These are phyloP conservation scores for Heteromurus nitidus DNA, from an alignment of 2,888 invertebrate genomes.

Conservation along the genomic window DNA sequence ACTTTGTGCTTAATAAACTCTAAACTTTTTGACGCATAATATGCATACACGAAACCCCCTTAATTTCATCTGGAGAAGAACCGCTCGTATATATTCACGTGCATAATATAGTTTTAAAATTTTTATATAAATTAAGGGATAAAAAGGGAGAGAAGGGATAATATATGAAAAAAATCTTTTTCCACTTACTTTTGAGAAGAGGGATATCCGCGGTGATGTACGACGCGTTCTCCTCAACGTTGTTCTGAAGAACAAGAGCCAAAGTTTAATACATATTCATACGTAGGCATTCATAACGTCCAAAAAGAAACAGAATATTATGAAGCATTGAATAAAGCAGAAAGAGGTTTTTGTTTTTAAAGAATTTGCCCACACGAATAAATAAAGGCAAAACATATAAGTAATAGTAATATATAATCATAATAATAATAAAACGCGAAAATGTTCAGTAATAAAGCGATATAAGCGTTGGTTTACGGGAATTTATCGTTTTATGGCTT, in stretches of 20 bases:
- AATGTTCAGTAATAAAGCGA: too few relatives aligned
- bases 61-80: not conserved
- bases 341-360: too few relatives aligned
- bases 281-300: not conserved
- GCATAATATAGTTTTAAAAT: too few relatives aligned
- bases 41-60: not conserved
- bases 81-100: conserved; percentile 3
- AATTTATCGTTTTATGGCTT: not conserved
- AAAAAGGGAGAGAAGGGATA: not conserved
- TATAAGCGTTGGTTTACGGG: not conserved
- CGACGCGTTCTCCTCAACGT: conserved; percentile 90
- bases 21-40: too few relatives aligned
- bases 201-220: conserved; percentile 91
- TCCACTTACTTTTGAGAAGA: conserved; percentile 89
- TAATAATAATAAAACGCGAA: too few relatives aligned
- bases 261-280: not conserved
- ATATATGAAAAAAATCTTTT: not conserved
- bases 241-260: conserved; percentile 79
- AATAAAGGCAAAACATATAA: not conserved
- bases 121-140: too few relatives aligned
- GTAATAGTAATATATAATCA: not conserved
- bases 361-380: too few relatives aligned
- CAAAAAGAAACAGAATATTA: not conserved
- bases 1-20: not conserved
- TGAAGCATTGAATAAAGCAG: too few relatives aligned